Base-by-base conservation (phyloP, 2,113 vertebrate genomes). In the Pogona vitticeps region DNA sequence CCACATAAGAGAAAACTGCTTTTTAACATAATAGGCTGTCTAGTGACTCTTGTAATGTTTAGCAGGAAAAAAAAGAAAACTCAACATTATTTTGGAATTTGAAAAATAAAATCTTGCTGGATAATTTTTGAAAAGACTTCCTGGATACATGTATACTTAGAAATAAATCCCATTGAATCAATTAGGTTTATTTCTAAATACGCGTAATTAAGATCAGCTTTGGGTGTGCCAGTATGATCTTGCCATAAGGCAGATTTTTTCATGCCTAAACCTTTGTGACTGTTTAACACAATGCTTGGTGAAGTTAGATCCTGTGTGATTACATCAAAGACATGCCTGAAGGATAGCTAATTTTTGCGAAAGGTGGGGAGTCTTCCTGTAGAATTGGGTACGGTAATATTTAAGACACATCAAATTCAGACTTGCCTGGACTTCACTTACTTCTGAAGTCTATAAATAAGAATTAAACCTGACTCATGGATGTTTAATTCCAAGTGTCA, bases 381-480 rank as follows among this genome's bases (percentile, higher is more conserved):
- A 95, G 92, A 95, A 95, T 93, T 91, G 90, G 82, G 87, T 58
- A 93, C 91, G 92, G 91, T 92, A 88, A 94, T 95, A 90, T 93
- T 96, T 97, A 90, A 94, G 95, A 95, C 94, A 96, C 95, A 95
- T 97, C 96, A 96, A 95, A 96, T 88, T 90, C 85, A 92, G 93
- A 90, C 96, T 95, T 97, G 94, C 94, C 93, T 91, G 73, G 95
- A 94, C 96, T 94, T 93, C 79, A n/a, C 91, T 93, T 93, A 91
- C 94, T 94, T 93, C 91, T 97, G 94, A 95, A 94, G 91, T 95
- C 93, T 94, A 92, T 94, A 95, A 95, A 94, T 93, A 96, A 93
- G 92, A 96, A 96, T 96, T 95, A 96, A 89, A 96, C 94, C 95
- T 96, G 94, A 95, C 93, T 97, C 94, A 96, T 94, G 94, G 93